Base-by-base conservation (phyloP, 1,140 invertebrate species). In the Rhyzopertha dominica region DNA sequence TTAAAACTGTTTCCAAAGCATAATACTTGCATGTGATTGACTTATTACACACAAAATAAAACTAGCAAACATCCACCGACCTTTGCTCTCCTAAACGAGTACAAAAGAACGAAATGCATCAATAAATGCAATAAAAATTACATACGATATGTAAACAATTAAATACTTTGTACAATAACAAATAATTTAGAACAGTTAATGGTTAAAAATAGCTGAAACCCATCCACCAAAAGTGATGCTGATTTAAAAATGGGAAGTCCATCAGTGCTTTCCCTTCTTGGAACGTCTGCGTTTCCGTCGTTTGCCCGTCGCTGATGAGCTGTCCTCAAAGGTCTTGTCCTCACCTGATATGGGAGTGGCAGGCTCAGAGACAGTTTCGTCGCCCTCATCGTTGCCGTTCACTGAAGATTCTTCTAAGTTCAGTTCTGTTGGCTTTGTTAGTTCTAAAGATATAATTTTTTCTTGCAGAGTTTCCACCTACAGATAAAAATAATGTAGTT, bases 401-500 rank as follows among this genome's bases (percentile, higher is more conserved):
- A 56, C 28, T n/a, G 40, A 16, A 17, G 56, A 28, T 23, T 54
- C n/a, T n/a, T n/a, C 49, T 28, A 51, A 31, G 24, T 46, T 41
- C 8, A 50, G 23, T 23, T 59, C 51, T n/a, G 60, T 51, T 2
- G 59, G 51, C 47, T 64, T 61, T 32, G 81, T 84, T 59, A 91
- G 65, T 65, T 90, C 87, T 63, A 91, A 68, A 29, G 87, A 89
- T 63, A 90, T 87, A 54, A 90, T 90, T 70, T 89, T 89, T 69
- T 90, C 86, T 68, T 85, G 80, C 36, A 86, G 81, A 30, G 86
- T 90, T 74, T 91, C 87, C 58, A 90, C 85, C 87, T 91, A 66
- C n/a, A n/a, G n/a, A n/a, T n/a, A 45, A 29, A 24, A 5, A 31
- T 34, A 35, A 34, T 18, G 10, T 14, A 36, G 24, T 3, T n/a